These are phyloP conservation scores for Thera britannica DNA, from an alignment of 2,888 invertebrate genomes.

Conservation along the genomic window DNA sequence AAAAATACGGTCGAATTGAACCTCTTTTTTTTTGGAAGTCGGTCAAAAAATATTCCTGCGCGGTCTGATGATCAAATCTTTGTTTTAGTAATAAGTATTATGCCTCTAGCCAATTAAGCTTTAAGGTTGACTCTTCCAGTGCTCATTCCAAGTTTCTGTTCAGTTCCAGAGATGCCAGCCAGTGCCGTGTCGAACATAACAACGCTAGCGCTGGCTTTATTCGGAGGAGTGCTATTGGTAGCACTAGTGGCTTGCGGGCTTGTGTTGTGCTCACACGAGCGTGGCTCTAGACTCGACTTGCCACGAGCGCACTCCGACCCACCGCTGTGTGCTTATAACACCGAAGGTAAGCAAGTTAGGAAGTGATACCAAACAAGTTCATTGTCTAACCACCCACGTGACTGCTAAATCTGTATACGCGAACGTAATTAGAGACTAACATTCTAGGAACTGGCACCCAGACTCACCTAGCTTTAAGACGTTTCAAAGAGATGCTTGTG, in stretches of 20 bases:
- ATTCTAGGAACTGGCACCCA: too few relatives aligned
- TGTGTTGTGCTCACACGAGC: constrained; percentile 75
- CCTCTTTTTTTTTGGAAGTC: too few relatives aligned
- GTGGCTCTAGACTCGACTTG: constrained; percentile 53
- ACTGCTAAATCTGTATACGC: too few relatives aligned
- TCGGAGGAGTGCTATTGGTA: constrained; percentile 74
- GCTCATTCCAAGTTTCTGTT: neutral
- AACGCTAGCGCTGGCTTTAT: constrained; percentile 69
- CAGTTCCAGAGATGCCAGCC: constrained; percentile 48
- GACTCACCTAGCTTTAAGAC: too few relatives aligned
- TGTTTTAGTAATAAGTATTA: too few relatives aligned
- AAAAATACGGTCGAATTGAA: too few relatives aligned
- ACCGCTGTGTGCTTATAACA: constrained; percentile 74
- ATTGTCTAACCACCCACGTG: too few relatives aligned
- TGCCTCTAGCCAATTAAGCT: too few relatives aligned
- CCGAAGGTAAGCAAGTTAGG: constrained; percentile 65
- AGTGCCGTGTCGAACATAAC: constrained; percentile 73
- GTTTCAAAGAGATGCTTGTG: too few relatives aligned
- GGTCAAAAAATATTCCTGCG: neutral
- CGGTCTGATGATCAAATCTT: neutral
- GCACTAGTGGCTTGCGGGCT: constrained; percentile 78
- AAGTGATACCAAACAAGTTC: too few relatives aligned
- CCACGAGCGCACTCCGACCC: constrained; percentile 60
- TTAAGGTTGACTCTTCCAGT: too few relatives aligned
- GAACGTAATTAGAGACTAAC: too few relatives aligned